These are phyloP conservation scores for Strix uralensis DNA, from an alignment of 2,113 vertebrate species.

Conservation along the genomic window DNA sequence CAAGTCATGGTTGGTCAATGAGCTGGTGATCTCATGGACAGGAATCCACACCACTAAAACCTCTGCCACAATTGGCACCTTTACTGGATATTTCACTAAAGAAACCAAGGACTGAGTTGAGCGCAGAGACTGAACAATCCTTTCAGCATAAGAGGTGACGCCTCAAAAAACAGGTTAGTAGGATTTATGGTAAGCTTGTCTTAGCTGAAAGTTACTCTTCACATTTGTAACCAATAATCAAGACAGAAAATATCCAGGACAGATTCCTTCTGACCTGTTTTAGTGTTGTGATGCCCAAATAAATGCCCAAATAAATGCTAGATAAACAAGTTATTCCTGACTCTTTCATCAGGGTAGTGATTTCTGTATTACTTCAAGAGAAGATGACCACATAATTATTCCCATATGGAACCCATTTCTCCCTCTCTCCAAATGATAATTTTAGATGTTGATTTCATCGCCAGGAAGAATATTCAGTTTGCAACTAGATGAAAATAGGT, in stretches of 20 bases:
- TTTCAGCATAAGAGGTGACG: neutral
- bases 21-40: conserved; percentile 29
- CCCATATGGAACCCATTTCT: conserved; percentile 29
- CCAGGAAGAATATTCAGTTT: neutral
- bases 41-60: conserved; percentile 39
- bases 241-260: neutral
- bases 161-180: neutral
- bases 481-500: neutral
- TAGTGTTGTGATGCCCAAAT: conserved; percentile 4
- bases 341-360: conserved; percentile 14
- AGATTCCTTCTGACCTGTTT: neutral
- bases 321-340: conserved; percentile 51
- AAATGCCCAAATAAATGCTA: conserved; percentile 14
- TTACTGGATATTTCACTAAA: neutral
- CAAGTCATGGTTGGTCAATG: neutral
- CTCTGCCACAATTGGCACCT: conserved; percentile 29
- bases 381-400: conserved; percentile 15
- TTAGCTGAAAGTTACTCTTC: neutral
- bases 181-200: neutral
- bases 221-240: neutral
- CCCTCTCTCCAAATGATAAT: neutral
- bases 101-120: neutral
- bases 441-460: conserved; percentile 20
- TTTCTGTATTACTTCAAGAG: conserved; percentile 33
- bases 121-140: neutral